Percentiles rank a stretch among this genome's conserved stretches.
Evolutionary conservation across 2,797 vertebrate species (phyloP).

Genomic region (Prionace glauca): DNA sequence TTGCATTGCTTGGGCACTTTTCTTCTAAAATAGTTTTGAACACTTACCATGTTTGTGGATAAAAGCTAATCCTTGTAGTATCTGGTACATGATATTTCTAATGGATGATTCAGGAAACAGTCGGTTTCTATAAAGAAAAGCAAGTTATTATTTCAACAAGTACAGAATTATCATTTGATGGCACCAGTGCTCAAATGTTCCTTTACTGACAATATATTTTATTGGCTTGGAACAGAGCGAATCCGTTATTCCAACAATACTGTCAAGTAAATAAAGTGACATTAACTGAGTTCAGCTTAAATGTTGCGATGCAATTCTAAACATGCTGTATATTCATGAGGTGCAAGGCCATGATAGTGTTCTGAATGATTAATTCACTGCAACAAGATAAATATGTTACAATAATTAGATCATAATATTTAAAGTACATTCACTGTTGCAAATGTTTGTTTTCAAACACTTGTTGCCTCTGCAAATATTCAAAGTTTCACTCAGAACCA

Average conservation of each 20-base stretch:
- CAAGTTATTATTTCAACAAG: not conserved
- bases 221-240: not conserved
- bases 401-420: not conserved
- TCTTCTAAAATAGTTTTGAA: slow-evolving; percentile 5
- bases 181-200: not conserved
- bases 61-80: slow-evolving; percentile 69
- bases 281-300: not conserved
- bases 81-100: slow-evolving; percentile 73
- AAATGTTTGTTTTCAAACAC: not conserved
- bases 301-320: not conserved
- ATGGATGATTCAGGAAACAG: slow-evolving; percentile 67
- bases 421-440: not conserved
- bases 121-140: slow-evolving; percentile 56
- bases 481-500: not conserved
- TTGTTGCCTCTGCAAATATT: not conserved
- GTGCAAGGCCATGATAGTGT: not conserved
- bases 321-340: not conserved
- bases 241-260: not conserved
- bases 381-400: not conserved
- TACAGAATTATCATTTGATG: not conserved
- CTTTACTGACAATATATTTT: not conserved
- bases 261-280: not conserved
- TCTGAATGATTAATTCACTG: not conserved
- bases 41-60: slow-evolving; percentile 69
- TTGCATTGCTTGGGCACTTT: not conserved